Percentiles rank a stretch among this genome's conserved stretches.
These are phyloP conservation scores for Stigmatopora argus DNA, from an alignment of 2,113 vertebrate genomes.

Conservation along the genomic window DNA sequence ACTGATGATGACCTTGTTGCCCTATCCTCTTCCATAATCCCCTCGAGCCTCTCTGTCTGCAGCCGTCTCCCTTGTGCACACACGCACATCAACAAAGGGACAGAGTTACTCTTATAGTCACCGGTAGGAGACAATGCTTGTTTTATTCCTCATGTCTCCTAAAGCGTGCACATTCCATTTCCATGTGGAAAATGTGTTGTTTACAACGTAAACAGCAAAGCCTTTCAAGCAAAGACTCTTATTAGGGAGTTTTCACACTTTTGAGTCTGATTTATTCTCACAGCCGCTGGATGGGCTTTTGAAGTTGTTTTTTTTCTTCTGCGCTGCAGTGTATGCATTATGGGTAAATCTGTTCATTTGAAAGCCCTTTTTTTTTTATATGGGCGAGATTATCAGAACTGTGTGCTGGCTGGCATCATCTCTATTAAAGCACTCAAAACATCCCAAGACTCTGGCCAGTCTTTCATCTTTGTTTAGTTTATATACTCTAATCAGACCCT, in stretches of 20 bases:
- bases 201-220: slow-evolving; percentile 2
- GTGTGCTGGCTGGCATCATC: slow-evolving; percentile 50
- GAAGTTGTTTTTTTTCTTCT: not conserved
- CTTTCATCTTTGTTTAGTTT: slow-evolving; percentile 1
- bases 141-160: slow-evolving; percentile 49
- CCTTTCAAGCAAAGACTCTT: slow-evolving; percentile 8
- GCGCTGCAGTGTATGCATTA: slow-evolving; percentile 6
- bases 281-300: slow-evolving; percentile 1
- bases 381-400: slow-evolving; percentile 20
- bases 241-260: not conserved
- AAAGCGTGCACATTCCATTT: slow-evolving; percentile 8
- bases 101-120: slow-evolving; percentile 37
- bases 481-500: not conserved
- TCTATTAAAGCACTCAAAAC: slow-evolving; percentile 25
- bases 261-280: not conserved
- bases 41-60: slow-evolving; percentile 69
- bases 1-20: slow-evolving; percentile 61
- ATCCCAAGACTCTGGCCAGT: not conserved
- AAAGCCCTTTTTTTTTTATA: slow-evolving; percentile 21
- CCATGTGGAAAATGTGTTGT: slow-evolving; percentile 4
- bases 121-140: slow-evolving; percentile 50
- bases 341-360: slow-evolving; percentile 13
- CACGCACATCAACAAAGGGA: slow-evolving; percentile 54
- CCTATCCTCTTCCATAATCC: slow-evolving; percentile 64
- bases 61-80: slow-evolving; percentile 58